Evolutionary conservation across 2,888 invertebrate genomes (phyloP).

Genomic region (Drosophila parthenogenetica): DNA sequence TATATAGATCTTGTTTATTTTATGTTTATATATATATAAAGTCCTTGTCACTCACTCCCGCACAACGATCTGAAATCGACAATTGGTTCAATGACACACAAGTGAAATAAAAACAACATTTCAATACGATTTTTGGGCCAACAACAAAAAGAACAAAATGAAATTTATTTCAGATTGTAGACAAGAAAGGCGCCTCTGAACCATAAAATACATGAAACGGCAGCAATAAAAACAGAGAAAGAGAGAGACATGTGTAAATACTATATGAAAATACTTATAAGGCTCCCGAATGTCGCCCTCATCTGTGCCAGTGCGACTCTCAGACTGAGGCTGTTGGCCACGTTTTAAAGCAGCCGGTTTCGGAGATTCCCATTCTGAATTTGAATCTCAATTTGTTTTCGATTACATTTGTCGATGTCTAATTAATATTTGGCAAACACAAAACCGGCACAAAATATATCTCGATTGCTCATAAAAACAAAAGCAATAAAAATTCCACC

Average conservation of each 20-base stretch:
- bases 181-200: conserved; percentile 63
- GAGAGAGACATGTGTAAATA: conserved; percentile 24
- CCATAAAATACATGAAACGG: conserved; percentile 67
- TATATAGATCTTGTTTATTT: conserved; percentile 1
- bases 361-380: conserved; percentile 2
- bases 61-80: conserved; percentile 21
- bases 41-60: conserved; percentile 45
- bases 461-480: conserved; percentile 32
- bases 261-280: conserved; percentile 29
- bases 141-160: conserved; percentile 21
- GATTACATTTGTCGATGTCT: conserved; percentile 29
- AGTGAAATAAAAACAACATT: conserved; percentile 44
- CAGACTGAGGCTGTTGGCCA: conserved; percentile 12
- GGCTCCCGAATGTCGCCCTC: conserved; percentile 48
- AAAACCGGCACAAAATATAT: conserved; percentile 41
- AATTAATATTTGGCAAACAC: conserved; percentile 46
- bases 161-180: conserved; percentile 43
- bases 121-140: conserved; percentile 41
- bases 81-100: conserved; percentile 69
- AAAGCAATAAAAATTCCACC: conserved; percentile 8
- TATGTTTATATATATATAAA: conserved; percentile 16
- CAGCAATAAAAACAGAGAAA: conserved; percentile 55
- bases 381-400: conserved; percentile 31
- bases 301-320: conserved; percentile 1
- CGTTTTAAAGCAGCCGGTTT: conserved; percentile 45